A percentile compares a stretch with the other conserved stretches of the same genome.
Evolutionary conservation across 2,113 vertebrate species (phyloP).

Genomic region (Hippocampus abdominalis): DNA sequence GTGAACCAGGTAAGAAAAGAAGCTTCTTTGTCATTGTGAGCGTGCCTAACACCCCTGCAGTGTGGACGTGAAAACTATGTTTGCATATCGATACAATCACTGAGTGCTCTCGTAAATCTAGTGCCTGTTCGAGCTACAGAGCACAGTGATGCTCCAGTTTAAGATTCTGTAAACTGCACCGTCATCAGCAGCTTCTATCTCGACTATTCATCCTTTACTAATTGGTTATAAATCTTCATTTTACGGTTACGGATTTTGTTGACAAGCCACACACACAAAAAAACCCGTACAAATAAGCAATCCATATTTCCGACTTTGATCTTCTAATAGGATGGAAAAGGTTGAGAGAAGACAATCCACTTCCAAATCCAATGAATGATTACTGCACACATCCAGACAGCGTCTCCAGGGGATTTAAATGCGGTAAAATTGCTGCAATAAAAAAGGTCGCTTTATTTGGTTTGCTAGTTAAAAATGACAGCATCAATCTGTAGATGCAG

Average conservation of each 20-base stretch:
- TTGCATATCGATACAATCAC: neutral
- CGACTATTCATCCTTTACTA: neutral
- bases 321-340: neutral
- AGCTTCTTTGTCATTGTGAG: neutral
- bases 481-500: neutral
- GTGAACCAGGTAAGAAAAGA: conserved; percentile 1
- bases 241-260: neutral
- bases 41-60: neutral
- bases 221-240: neutral
- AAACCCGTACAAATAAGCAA: neutral
- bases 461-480: neutral
- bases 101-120: neutral
- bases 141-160: neutral
- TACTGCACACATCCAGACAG: neutral
- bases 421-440: conserved; percentile 2
- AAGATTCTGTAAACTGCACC: neutral
- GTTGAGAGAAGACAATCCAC: neutral
- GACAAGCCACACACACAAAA: neutral
- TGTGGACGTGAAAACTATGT: neutral
- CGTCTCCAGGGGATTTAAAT: neutral
- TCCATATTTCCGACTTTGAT: neutral
- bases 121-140: neutral
- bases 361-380: neutral
- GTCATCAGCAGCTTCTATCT: neutral
- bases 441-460: neutral